A percentile compares a stretch with the other conserved stretches of the same genome.
These are phyloP conservation scores for Asteroscopus sphinx DNA, from an alignment of 2,888 invertebrate species.

Conservation along the genomic window DNA sequence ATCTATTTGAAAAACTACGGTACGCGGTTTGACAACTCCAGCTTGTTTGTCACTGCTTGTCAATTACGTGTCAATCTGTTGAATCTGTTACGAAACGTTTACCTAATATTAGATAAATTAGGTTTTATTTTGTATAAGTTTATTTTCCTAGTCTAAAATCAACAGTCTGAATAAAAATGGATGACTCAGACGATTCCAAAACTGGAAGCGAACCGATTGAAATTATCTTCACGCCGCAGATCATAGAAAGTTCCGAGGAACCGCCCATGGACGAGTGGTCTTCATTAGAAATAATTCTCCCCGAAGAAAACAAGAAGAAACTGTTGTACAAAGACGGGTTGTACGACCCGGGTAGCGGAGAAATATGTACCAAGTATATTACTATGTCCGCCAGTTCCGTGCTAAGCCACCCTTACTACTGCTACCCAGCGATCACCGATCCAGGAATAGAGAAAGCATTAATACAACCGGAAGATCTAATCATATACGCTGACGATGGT, in stretches of 20 bases:
- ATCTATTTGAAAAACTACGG: neutral
- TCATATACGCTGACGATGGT: conserved; percentile 74
- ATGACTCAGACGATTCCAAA: conserved; percentile 38
- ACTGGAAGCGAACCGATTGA: conserved; percentile 6
- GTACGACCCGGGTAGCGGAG: conserved; percentile 73
- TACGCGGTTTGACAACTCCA: conserved; percentile 9
- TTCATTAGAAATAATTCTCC: conserved; percentile 64
- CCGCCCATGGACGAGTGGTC: conserved; percentile 79
- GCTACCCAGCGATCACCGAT: conserved; percentile 76
- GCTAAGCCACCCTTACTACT: conserved; percentile 74
- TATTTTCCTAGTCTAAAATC: conserved; percentile 3
- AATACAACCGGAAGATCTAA: conserved; percentile 58
- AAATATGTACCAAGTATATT: conserved; percentile 75
- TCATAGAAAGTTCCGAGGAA: conserved; percentile 71
- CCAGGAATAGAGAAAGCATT: conserved; percentile 77
- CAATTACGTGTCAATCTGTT: too few species aligned
- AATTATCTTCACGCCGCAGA: conserved; percentile 47
- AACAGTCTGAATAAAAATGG: conserved; percentile 32
- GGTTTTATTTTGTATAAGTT: conserved; percentile 23
- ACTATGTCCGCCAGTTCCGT: conserved; percentile 73
- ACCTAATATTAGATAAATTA: conserved; percentile 4
- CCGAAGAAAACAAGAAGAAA: conserved; percentile 66
- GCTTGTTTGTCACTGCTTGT: conserved; percentile 18
- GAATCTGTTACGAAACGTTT: conserved; percentile 17
- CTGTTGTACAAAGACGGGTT: conserved; percentile 62